These are phyloP conservation scores for Bombyx mori DNA, from an alignment of 1,140 invertebrate genomes.

Conservation along the genomic window ASM3026992v2 NC_085128.1:11629501-11630000, in stretches of 20 bases:
- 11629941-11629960: background rate
- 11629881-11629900: background rate
- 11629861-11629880: background rate
- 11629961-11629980: background rate
- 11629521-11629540: too few relatives aligned
- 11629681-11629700: background rate
- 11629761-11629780: slow-evolving; percentile 16
- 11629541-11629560: too few relatives aligned
- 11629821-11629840: slow-evolving; percentile 18
- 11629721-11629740: slow-evolving; percentile 4
- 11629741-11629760: slow-evolving; percentile 3
- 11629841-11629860: slow-evolving; percentile 15
- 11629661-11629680: slow-evolving; percentile 1
- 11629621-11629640: background rate
- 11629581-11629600: too few relatives aligned
- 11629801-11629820: slow-evolving; percentile 18
- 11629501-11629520: too few relatives aligned
- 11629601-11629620: too few relatives aligned
- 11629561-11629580: too few relatives aligned
- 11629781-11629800: slow-evolving; percentile 25
- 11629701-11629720: slow-evolving; percentile 2
- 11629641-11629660: background rate
- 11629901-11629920: too few relatives aligned
- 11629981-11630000: too few relatives aligned
- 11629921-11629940: background rate